Percentiles rank a stretch among this genome's conserved stretches.
Evolutionary conservation across 2,113 vertebrate genomes (phyloP).

Genomic region (Aegotheles bennettii): DNA sequence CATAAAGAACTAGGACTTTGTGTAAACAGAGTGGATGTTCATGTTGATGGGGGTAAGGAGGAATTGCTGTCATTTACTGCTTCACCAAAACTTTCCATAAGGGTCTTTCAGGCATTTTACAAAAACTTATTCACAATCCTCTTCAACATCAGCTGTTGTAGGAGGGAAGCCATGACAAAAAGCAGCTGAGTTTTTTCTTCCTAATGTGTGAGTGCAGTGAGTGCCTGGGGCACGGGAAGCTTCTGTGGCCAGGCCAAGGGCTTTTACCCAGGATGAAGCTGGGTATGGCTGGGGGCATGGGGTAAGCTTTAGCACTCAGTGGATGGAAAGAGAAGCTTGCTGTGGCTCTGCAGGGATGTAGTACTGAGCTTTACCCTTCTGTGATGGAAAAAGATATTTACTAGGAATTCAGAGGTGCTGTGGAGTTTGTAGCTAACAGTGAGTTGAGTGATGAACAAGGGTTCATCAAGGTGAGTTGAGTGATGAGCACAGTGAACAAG

Average conservation of each 20-base stretch:
- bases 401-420: accelerated
- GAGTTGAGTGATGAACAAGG: neutral
- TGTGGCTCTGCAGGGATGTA: neutral
- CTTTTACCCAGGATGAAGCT: accelerated
- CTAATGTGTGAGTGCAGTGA: accelerated
- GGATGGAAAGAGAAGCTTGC: neutral
- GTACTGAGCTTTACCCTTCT: neutral
- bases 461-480: neutral
- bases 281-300: accelerated
- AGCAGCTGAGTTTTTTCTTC: neutral
- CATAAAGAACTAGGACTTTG: neutral
- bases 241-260: accelerated
- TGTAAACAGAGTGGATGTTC: neutral
- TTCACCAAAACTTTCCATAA: neutral
- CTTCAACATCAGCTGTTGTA: neutral
- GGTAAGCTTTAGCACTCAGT: accelerated
- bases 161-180: neutral
- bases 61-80: neutral
- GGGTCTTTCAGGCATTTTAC: neutral
- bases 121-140: neutral
- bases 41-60: neutral
- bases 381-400: neutral
- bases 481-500: neutral
- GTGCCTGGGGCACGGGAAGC: accelerated
- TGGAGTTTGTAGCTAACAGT: neutral